Evolutionary conservation across 1,140 invertebrate genomes (phyloP).

Genomic region (Micrasema longulum): DNA sequence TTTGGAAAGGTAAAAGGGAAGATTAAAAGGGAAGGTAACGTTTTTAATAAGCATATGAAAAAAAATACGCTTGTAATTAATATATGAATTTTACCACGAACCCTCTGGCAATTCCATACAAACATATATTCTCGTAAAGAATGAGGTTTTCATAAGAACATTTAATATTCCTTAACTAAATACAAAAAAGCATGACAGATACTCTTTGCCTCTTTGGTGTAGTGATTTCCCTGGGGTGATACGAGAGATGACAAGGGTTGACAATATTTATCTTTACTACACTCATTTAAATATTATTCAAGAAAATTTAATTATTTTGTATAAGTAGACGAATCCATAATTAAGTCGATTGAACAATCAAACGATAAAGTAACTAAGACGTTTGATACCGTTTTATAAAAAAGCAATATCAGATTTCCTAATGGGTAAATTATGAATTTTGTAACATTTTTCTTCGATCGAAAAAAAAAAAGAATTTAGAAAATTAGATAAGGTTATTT

Average conservation of each 20-base stretch:
- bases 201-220: conserved; percentile 22
- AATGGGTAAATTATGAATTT: no score
- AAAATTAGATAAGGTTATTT: no score
- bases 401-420: no score
- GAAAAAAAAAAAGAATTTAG: no score
- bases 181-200: conserved; percentile 37
- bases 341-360: no score
- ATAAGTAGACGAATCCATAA: no score
- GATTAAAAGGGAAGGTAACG: background rate
- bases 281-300: no score
- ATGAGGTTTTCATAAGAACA: background rate
- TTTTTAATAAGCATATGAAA: background rate
- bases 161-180: conserved; percentile 46
- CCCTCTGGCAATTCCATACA: background rate
- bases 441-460: no score
- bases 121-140: background rate
- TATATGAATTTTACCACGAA: background rate
- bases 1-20: background rate
- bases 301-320: no score
- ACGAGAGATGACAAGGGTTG: conserved; percentile 37
- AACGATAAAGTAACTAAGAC: no score
- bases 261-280: no score
- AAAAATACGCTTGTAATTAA: background rate
- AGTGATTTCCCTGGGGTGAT: conserved; percentile 39
- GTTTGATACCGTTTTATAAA: no score